Evolutionary conservation across 2,797 vertebrate genomes (phyloP).

Genomic region (Agapornis canus): DNA sequence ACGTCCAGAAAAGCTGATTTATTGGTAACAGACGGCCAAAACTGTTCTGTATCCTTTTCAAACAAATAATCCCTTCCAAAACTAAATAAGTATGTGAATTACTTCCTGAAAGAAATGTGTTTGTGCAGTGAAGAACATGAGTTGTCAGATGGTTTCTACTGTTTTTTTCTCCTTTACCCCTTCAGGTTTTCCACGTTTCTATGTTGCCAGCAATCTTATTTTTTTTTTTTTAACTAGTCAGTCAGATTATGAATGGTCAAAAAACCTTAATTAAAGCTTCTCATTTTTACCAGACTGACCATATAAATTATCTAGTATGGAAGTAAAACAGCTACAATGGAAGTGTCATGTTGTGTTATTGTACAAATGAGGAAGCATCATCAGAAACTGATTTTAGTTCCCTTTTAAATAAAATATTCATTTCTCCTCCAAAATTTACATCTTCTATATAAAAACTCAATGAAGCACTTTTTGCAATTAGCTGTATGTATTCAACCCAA

Average conservation of each 20-base stretch:
- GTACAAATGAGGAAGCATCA: neutral
- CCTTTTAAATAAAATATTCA: neutral
- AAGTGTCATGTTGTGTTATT: neutral
- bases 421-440: neutral
- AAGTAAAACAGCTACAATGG: neutral
- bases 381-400: neutral
- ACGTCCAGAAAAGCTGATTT: slow-evolving; percentile 8
- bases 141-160: neutral
- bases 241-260: neutral
- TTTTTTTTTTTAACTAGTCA: rapidly evolving
- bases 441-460: neutral
- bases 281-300: neutral
- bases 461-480: neutral
- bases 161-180: neutral
- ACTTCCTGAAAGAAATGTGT: neutral
- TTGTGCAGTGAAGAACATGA: neutral
- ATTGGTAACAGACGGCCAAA: neutral
- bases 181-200: neutral
- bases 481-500: neutral
- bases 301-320: neutral
- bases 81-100: neutral
- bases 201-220: neutral
- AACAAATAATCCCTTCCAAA: slow-evolving; percentile 11
- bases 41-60: neutral
- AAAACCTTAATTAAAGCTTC: neutral